Conservation (phyloP, 2,113 vertebrate genomes). For the Struthidea cinerea region DNA sequence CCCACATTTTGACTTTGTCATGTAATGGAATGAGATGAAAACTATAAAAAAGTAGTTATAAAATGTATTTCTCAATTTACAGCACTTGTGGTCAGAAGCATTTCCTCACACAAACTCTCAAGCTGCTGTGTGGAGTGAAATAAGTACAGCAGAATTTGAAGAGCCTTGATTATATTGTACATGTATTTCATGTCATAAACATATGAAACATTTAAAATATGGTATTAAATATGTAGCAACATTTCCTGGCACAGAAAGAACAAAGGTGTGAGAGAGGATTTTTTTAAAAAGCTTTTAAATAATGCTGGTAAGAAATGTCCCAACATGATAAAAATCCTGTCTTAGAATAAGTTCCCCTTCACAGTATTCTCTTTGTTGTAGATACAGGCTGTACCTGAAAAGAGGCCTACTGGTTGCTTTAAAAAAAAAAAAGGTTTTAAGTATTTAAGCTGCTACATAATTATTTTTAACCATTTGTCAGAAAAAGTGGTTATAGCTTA, state of each 20-base stretch:
- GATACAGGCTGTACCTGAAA: neutral
- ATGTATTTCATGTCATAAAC: slow-evolving; percentile 67
- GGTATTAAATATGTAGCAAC: slow-evolving; percentile 63
- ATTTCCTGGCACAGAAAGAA: slow-evolving; percentile 54
- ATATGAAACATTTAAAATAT: slow-evolving; percentile 70
- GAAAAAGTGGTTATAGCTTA: neutral
- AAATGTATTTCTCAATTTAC: neutral
- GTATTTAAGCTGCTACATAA: neutral
- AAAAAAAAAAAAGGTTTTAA: neutral
- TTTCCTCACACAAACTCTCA: neutral
- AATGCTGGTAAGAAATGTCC: slow-evolving; percentile 61
- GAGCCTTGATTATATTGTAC: slow-evolving; percentile 46
- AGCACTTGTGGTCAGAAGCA: neutral
- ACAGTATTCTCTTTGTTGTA: slow-evolving; percentile 60
- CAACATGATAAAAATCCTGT: slow-evolving; percentile 51
- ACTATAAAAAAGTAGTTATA: neutral
- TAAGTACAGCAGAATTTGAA: neutral
- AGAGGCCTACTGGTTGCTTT: neutral
- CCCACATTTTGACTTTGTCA: neutral
- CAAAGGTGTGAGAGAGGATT: slow-evolving; percentile 37
- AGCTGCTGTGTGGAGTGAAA: neutral
- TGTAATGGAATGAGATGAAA: neutral
- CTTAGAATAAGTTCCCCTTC: slow-evolving; percentile 16
- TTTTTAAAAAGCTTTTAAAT: slow-evolving; percentile 67
- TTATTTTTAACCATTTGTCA: neutral